Base-by-base conservation (phyloP, 1,140 invertebrate species). In the Meloidogyne exigua region DNA sequence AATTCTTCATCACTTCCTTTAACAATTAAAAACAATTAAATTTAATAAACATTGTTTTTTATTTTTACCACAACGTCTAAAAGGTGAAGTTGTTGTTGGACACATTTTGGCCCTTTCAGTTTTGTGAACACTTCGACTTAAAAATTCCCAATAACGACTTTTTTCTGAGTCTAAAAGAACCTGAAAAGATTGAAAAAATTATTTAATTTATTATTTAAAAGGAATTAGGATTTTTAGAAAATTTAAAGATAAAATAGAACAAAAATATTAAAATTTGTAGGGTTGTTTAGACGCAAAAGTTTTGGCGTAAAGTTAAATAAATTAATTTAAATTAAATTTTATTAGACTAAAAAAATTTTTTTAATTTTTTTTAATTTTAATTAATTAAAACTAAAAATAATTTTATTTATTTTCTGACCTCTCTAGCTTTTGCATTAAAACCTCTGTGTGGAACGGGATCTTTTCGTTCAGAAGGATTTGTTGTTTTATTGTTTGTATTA, bases 1-100 rank as follows among this genome's bases (percentile, higher is more conserved):
- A 77, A 77, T 42, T 77, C 76, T 39, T 77, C 76, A 21, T 77
- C 76, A 39, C 76, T 77, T 12, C 76, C 76, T 44, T 39, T 63
- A 23, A 26, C 21, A 5, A 2, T 4, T 18, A 57, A 57, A 57
- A 57, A 7, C 21, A 44, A 15, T 42, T 42, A 15, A 44, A 32
- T 32, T 32, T 3, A 32, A 3, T 32, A 32, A 32, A 3, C 7
- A 32, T 32, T 44, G 5, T 49, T 57, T 0, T 57, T 57, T 57
- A 57, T n/a, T 9, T 9, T n/a, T 9, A 57, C 49, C 49, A 57
- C 49, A 57, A 57, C 49, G 49, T 7, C 49, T 3, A 57, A 57
- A 57, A 57, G 4, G 4, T 9, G 3, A 9, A 39, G 3, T 57
- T n/a, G 7, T n/a, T 57, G 49, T 1, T n/a, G 49, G 49, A 57